phyloP scores from a whole-genome alignment of 2,888 invertebrate species.

The Chymomyza caudatula region DNA sequence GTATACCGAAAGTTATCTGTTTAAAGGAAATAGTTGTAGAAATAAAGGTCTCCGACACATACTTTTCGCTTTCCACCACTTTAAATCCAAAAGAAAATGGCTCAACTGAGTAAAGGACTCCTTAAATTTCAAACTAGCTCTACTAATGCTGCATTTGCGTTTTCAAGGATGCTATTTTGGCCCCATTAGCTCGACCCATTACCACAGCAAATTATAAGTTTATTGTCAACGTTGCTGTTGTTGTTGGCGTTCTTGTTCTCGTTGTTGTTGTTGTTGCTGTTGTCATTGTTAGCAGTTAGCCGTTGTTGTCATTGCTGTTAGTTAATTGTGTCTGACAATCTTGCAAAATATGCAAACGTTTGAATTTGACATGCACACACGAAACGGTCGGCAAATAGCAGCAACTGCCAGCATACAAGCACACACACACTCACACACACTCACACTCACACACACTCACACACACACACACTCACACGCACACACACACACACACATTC shows the following conservation, averaged over 20 bases:
- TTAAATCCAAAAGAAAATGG: too few species aligned
- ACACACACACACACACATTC: background rate
- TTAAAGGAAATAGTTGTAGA: too few species aligned
- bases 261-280: conserved; percentile 22
- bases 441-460: conserved; percentile 19
- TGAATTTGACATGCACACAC: conserved; percentile 71
- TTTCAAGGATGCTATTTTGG: conserved; percentile 1
- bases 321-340: conserved; percentile 69
- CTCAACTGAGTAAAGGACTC: background rate
- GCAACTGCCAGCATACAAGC: conserved; percentile 41
- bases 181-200: conserved; percentile 37
- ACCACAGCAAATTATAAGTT: conserved; percentile 63
- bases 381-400: conserved; percentile 68
- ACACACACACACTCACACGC: conserved; percentile 17
- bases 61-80: too few species aligned
- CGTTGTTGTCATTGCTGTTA: conserved; percentile 59
- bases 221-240: conserved; percentile 13
- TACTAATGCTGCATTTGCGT: conserved; percentile 33
- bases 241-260: background rate
- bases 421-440: conserved; percentile 27
- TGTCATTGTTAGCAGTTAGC: conserved; percentile 1
- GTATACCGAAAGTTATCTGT: too few species aligned
- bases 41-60: too few species aligned
- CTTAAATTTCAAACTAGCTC: background rate
- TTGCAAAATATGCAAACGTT: conserved; percentile 70